These are phyloP conservation scores for Drosophila subquinaria DNA, from an alignment of 2,888 invertebrate species.

Conservation along the genomic window DNA sequence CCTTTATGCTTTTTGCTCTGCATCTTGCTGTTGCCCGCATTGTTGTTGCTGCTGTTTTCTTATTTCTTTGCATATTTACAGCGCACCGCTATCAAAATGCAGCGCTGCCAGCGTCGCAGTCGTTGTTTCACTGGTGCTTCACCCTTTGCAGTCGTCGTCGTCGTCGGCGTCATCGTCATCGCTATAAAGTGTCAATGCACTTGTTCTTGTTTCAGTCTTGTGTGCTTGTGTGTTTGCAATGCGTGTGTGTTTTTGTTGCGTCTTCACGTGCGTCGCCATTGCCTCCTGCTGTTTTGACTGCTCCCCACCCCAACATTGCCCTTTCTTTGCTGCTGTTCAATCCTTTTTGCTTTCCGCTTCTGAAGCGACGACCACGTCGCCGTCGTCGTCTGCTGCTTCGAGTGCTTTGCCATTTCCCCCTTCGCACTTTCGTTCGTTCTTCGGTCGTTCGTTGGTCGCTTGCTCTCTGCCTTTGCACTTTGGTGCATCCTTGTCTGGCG, in stretches of 20 bases:
- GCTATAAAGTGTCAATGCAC: conserved; percentile 84
- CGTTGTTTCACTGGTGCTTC: conserved; percentile 56
- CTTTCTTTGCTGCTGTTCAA: conserved; percentile 63
- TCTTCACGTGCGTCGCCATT: conserved; percentile 78
- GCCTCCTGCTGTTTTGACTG: conserved; percentile 78
- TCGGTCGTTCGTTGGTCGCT: conserved; percentile 53
- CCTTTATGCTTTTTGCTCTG: conserved; percentile 60
- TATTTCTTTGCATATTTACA: conserved; percentile 57
- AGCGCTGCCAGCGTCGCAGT: conserved; percentile 62
- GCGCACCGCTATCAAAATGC: conserved; percentile 70
- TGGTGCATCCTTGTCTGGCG: conserved; percentile 82
- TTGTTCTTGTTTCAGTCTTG: conserved; percentile 80
- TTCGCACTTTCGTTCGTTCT: conserved; percentile 37
- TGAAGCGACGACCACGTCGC: conserved; percentile 53
- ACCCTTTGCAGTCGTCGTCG: conserved; percentile 71
- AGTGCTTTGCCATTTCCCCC: conserved; percentile 58
- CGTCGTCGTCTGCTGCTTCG: conserved; percentile 67
- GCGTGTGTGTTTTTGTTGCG: conserved; percentile 76
- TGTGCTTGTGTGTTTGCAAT: conserved; percentile 40
- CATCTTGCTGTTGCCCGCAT: conserved; percentile 19
- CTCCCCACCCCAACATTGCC: conserved; percentile 6
- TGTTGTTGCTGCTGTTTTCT: conserved; percentile 21
- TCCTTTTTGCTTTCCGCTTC: conserved; percentile 79
- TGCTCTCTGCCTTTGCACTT: conserved; percentile 80
- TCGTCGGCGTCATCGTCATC: conserved; percentile 51